These are phyloP conservation scores for Saccostrea echinata DNA, from an alignment of 1,140 invertebrate genomes.

Conservation along the genomic window DNA sequence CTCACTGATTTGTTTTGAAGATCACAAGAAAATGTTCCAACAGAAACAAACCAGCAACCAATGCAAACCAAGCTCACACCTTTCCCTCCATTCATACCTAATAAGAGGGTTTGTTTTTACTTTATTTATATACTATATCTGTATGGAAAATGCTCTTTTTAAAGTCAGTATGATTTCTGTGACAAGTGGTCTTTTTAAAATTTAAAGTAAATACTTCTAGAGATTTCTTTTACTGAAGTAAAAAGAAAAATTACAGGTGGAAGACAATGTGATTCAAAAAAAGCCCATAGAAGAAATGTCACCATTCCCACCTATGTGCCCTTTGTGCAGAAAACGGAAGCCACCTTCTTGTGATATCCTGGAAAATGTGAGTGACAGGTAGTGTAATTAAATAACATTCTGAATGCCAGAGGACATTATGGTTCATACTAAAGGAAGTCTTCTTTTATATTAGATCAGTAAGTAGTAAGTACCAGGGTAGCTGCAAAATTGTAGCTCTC, in stretches of 20 bases:
- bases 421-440: too few relatives aligned
- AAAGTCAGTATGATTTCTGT: background rate
- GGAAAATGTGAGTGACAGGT: background rate
- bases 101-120: background rate
- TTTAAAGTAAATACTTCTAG: background rate
- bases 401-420: too few relatives aligned
- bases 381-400: too few relatives aligned
- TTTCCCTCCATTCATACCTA: background rate
- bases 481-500: too few relatives aligned
- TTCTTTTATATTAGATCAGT: too few relatives aligned
- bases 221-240: background rate
- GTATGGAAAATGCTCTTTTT: too few relatives aligned
- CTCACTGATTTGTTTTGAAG: too few relatives aligned
- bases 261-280: background rate
- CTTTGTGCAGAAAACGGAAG: background rate
- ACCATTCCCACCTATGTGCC: conserved; percentile 10
- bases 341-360: background rate
- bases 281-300: background rate
- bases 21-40: background rate
- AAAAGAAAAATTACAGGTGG: background rate
- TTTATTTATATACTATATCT: background rate
- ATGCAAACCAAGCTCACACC: background rate
- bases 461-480: too few relatives aligned
- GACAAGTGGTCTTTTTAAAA: background rate
- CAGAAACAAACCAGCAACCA: background rate